A percentile compares a stretch with the other conserved stretches of the same genome.
phyloP scores from a whole-genome alignment of 2,888 invertebrate genomes.

The Ochropleura leucogaster region DNA sequence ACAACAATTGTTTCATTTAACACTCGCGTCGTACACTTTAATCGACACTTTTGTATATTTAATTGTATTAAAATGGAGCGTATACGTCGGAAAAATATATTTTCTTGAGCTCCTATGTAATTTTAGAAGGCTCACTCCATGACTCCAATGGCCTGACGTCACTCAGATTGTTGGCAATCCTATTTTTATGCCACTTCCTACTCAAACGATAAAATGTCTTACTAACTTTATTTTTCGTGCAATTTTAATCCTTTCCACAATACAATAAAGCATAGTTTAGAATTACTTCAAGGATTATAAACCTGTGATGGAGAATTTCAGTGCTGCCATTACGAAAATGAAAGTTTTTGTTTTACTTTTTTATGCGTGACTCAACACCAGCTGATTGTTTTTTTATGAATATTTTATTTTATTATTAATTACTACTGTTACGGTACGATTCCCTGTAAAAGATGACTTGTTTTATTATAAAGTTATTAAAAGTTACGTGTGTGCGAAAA shows the following conservation, averaged over 20 bases:
- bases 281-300: conserved; percentile 69
- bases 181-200: conserved; percentile 89
- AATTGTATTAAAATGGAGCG: conserved; percentile 78
- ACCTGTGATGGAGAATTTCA: conserved; percentile 70
- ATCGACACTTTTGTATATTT: conserved; percentile 78
- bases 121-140: conserved; percentile 88
- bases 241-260: conserved; percentile 76
- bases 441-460: too few species aligned
- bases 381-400: conserved; percentile 58
- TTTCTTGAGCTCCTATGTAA: conserved; percentile 86
- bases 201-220: conserved; percentile 81
- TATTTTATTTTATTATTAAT: background rate
- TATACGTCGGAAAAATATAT: conserved; percentile 79
- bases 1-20: conserved; percentile 66
- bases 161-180: conserved; percentile 89
- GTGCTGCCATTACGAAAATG: conserved; percentile 76
- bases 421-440: too few species aligned
- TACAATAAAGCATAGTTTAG: conserved; percentile 77
- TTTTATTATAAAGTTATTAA: too few species aligned
- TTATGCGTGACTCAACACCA: conserved; percentile 58
- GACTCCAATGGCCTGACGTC: conserved; percentile 88
- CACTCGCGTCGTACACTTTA: conserved; percentile 81
- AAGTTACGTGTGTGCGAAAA: too few species aligned
- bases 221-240: conserved; percentile 70
- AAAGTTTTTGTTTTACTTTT: conserved; percentile 39